Base-by-base conservation (phyloP, 1,140 invertebrate genomes). In the Heliconius himera region DNA sequence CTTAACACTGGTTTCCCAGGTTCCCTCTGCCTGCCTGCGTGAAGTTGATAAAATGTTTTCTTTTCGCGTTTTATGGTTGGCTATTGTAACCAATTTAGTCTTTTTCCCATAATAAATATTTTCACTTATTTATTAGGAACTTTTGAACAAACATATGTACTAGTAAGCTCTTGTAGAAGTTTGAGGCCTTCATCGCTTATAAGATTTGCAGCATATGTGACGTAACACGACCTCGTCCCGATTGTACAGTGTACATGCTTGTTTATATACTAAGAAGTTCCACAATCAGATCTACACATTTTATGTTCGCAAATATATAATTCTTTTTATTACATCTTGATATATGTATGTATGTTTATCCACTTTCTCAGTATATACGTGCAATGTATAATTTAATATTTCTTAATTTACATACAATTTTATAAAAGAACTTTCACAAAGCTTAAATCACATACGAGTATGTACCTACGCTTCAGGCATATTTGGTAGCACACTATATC, bases 191-290 rank as follows among this genome's bases (percentile, higher is more conserved):
- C 54, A 60, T 11, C 22, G 54, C 54, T 13, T 26, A 60, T 26
- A 22, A 60, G 54, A 60, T 8, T 60, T 22, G 11, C 22, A 22
- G 54, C 2, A 51, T 18, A 60, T 60, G n/a, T 60, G 54, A 60
- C 54, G 60, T 66, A 66, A 66, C 60, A 5, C 26, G 26, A 66
- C 60, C 60, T 66, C 26, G 60, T 66, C 60, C 60, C 26, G 60
- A 66, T 29, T 66, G 60, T 66, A 6, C n/a, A 11, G 18, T 66
- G 13, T 66, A 26, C 8, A 3, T n/a, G 54, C 20, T 56, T 66
- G 26, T 29, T 66, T 66, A 16, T 66, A 13, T 66, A 66, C 4
- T 3, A 4, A 66, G 20, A 66, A 26, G 60, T 29, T 20, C 56
- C n/a, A 66, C 60, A 66, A 66, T 29, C 60, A 66, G 26, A 66